A percentile compares a stretch with the other conserved stretches of the same genome.
Conservation (phyloP, 2,797 vertebrate species). For the Poeciliopsis presidionis region DNA sequence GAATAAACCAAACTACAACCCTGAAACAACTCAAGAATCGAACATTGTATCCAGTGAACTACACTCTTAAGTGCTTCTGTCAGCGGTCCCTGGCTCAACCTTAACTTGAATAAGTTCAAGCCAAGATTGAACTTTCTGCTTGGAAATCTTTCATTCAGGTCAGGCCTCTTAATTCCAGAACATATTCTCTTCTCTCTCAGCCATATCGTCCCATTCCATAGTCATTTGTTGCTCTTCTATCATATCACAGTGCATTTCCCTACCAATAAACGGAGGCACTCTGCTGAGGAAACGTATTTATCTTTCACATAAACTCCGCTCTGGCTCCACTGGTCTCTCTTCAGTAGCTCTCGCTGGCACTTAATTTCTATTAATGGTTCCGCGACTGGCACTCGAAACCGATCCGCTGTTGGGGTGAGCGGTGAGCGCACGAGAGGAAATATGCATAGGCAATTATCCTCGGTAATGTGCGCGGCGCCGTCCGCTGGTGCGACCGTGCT, state of each 20-base stretch:
- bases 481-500: conserved; percentile 72
- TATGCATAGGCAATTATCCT: conserved; percentile 81
- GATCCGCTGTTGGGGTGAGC: conserved; percentile 62
- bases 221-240: conserved; percentile 80
- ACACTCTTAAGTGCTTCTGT: background rate
- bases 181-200: conserved; percentile 59
- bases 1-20: background rate
- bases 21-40: too few species aligned
- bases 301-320: conserved; percentile 83
- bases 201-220: conserved; percentile 74
- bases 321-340: conserved; percentile 76
- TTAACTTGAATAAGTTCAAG: conserved; percentile 24
- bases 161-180: conserved; percentile 66
- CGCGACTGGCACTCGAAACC: conserved; percentile 78
- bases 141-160: conserved; percentile 63
- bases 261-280: conserved; percentile 83
- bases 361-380: conserved; percentile 87
- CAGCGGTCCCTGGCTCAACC: conserved; percentile 12
- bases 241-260: conserved; percentile 82
- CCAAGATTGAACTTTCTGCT: conserved; percentile 26
- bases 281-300: conserved; percentile 85
- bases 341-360: conserved; percentile 77
- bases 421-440: conserved; percentile 72
- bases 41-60: background rate
- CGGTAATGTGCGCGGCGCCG: conserved; percentile 73